Conservation (phyloP, 2,113 vertebrate genomes). For the Lipotes vexillifer region DNA sequence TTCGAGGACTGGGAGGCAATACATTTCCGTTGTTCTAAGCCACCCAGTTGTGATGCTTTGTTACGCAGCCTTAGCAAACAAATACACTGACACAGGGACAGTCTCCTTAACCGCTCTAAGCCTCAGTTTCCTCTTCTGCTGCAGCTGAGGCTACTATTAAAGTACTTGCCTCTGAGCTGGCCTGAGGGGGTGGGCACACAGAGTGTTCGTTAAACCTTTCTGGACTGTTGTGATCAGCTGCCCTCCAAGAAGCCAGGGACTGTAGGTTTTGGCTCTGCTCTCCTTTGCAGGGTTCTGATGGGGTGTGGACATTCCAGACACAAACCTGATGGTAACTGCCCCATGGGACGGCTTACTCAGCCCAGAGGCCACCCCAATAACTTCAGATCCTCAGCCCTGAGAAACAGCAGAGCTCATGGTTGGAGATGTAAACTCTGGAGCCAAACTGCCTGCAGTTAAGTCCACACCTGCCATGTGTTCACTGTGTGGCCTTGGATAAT, state of each 20-base stretch:
- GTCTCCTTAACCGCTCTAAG: not conserved
- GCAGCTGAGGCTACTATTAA: not conserved
- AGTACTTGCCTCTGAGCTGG: not conserved
- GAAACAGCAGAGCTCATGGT: not conserved
- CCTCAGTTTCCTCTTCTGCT: not conserved
- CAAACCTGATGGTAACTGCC: not conserved
- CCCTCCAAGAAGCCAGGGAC: not conserved
- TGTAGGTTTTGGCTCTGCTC: not conserved
- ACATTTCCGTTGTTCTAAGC: not conserved
- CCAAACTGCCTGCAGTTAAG: not conserved
- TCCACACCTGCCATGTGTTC: not conserved
- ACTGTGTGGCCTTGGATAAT: not conserved
- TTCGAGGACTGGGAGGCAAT: not conserved
- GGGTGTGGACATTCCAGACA: not conserved
- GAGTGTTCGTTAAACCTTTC: rapidly evolving
- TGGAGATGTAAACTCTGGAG: not conserved
- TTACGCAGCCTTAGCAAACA: not conserved
- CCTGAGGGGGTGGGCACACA: not conserved
- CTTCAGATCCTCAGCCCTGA: not conserved
- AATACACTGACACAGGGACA: not conserved
- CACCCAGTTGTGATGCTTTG: not conserved
- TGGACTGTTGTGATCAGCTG: not conserved
- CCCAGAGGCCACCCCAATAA: not conserved
- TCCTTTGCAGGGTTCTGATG: no score
- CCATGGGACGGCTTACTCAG: not conserved